These are phyloP conservation scores for Aramus guarauna DNA, from an alignment of 2,113 vertebrate genomes.

Conservation along the genomic window DNA sequence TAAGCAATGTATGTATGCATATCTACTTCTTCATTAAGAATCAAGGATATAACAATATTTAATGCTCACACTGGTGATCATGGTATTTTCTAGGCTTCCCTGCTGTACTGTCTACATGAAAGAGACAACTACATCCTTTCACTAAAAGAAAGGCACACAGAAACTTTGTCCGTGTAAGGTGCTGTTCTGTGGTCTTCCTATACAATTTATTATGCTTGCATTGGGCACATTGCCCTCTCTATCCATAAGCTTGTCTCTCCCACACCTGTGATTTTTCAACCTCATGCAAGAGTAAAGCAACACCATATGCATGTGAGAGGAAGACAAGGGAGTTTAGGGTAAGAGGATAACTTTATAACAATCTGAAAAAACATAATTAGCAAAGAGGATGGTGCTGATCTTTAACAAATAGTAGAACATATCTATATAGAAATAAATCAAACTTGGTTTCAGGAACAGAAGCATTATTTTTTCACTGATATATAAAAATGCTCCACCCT, in stretches of 20 bases:
- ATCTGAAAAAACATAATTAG: background rate
- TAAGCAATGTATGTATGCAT: background rate
- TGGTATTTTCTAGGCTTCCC: background rate
- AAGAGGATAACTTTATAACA: background rate
- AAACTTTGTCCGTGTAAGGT: background rate
- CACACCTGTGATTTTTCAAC: background rate
- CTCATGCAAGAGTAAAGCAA: background rate
- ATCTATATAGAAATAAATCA: background rate
- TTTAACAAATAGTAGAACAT: background rate
- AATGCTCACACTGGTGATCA: background rate
- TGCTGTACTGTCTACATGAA: background rate
- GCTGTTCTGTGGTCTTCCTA: background rate
- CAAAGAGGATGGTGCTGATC: background rate
- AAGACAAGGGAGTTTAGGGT: background rate
- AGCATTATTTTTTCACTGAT: background rate
- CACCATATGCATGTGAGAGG: background rate
- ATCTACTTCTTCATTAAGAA: background rate
- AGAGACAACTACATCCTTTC: background rate
- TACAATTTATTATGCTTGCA: background rate
- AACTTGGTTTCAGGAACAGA: background rate
- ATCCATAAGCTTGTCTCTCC: background rate
- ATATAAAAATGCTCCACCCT: background rate
- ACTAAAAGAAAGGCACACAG: background rate
- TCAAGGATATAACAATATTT: background rate
- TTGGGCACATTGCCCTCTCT: background rate